A percentile compares a stretch with the other conserved stretches of the same genome.
Conservation (phyloP, 2,888 invertebrate species). For the Heterodera filipjevi region DNA sequence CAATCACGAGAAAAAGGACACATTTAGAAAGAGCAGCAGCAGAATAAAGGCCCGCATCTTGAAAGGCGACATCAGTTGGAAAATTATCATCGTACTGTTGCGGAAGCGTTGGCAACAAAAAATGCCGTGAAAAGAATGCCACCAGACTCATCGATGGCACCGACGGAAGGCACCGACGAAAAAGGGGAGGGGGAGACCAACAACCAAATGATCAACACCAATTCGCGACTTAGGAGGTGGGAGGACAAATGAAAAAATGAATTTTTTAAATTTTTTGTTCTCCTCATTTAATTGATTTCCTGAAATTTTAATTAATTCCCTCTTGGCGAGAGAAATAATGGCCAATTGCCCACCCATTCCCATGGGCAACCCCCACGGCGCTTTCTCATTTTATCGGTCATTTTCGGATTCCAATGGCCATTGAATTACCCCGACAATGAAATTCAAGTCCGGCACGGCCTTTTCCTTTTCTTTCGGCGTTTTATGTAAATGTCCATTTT, state of each 20-base stretch:
- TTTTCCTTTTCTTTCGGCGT: not conserved
- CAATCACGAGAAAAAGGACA: too few species aligned
- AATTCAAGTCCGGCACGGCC: not conserved
- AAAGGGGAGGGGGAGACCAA: not conserved
- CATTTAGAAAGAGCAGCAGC: not conserved
- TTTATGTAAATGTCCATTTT: not conserved
- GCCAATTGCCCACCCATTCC: constrained; percentile 8
- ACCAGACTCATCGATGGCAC: constrained; percentile 9
- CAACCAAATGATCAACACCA: not conserved
- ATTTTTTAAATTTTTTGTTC: not conserved
- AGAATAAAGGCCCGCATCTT: not conserved
- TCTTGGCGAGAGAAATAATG: not conserved
- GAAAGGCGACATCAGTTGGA: not conserved
- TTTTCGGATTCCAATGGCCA: constrained; percentile 1
- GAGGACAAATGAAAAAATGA: not conserved
- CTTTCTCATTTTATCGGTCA: constrained; percentile 7
- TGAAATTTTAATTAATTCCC: constrained; percentile 3
- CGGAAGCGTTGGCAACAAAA: not conserved
- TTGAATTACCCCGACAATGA: not conserved
- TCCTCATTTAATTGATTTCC: not conserved
- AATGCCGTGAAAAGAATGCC: constrained; percentile 1
- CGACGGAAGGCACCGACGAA: not conserved
- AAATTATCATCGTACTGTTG: not conserved
- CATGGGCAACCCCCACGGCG: not conserved
- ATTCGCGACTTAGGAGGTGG: not conserved